Evolutionary conservation across 1,140 invertebrate species (phyloP).

Genomic region (Physella acuta): DNA sequence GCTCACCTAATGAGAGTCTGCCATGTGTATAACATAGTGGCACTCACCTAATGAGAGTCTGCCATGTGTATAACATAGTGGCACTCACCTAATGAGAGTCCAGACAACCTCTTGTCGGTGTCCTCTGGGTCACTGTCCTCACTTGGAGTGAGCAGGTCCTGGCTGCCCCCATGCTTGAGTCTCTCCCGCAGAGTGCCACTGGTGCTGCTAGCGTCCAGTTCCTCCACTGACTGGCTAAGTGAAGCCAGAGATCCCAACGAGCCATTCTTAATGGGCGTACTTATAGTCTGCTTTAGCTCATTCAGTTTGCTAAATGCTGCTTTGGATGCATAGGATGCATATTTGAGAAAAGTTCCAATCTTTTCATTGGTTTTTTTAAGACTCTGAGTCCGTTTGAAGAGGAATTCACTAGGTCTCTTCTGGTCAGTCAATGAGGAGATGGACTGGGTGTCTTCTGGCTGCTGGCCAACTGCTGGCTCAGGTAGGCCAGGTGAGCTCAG

Average conservation of each 20-base stretch:
- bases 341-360: slow-evolving; percentile 51
- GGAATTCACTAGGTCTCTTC: slow-evolving; percentile 21
- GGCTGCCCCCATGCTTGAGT: slow-evolving; percentile 18
- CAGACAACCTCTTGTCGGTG: slow-evolving; percentile 25
- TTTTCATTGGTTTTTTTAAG: slow-evolving; percentile 44
- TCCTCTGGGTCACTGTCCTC: slow-evolving; percentile 25
- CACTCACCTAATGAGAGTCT: no score
- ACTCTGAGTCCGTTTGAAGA: slow-evolving; percentile 29
- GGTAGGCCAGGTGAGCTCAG: slow-evolving; percentile 4
- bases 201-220: slow-evolving; percentile 24
- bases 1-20: no score
- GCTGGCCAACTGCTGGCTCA: not conserved
- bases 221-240: slow-evolving; percentile 31
- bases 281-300: slow-evolving; percentile 87
- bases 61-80: no score
- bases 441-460: slow-evolving; percentile 23
- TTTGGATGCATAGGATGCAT: slow-evolving; percentile 80
- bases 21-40: no score
- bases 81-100: slow-evolving; percentile 25
- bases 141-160: slow-evolving; percentile 25
- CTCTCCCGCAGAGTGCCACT: slow-evolving; percentile 21
- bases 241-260: slow-evolving; percentile 36
- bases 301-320: slow-evolving; percentile 81
- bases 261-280: slow-evolving; percentile 46
- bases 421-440: slow-evolving; percentile 17